Conservation (phyloP, 2,113 vertebrate genomes). For the Dermatemys mawii region DNA sequence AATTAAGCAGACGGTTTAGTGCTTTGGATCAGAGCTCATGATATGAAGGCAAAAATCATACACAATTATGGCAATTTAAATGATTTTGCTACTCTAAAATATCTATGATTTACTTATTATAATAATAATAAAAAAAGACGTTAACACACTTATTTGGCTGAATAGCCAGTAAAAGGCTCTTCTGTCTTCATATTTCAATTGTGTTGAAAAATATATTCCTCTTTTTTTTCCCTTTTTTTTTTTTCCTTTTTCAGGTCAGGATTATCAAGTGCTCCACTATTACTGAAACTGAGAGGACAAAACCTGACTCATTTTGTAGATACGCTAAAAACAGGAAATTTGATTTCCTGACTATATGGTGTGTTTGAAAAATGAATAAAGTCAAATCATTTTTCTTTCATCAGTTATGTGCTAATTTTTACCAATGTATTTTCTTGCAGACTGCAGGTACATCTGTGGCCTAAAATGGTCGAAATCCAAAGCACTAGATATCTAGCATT, state of each 20-base stretch:
- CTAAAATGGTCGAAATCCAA: neutral
- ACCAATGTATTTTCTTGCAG: neutral
- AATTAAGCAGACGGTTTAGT: neutral
- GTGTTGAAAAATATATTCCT: neutral
- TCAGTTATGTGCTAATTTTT: neutral
- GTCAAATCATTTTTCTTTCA: neutral
- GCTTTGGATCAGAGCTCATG: neutral
- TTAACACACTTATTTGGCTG: neutral
- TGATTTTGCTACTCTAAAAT: neutral
- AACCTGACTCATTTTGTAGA: neutral
- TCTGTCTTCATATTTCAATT: neutral
- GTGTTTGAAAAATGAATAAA: neutral
- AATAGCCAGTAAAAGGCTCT: neutral
- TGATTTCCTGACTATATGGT: neutral
- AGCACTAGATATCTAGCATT: neutral
- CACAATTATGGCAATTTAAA: neutral
- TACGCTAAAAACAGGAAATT: neutral
- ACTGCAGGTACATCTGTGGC: neutral
- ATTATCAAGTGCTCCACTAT: neutral
- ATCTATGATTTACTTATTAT: neutral
- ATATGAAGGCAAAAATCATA: neutral
- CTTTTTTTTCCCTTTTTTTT: neutral
- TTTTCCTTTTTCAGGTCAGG: neutral
- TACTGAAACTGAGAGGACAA: neutral
- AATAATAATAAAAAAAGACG: neutral